Percentiles rank a stretch among this genome's conserved stretches.
Conservation (phyloP, 2,888 invertebrate genomes). For the Zygaena filipendulae region DNA sequence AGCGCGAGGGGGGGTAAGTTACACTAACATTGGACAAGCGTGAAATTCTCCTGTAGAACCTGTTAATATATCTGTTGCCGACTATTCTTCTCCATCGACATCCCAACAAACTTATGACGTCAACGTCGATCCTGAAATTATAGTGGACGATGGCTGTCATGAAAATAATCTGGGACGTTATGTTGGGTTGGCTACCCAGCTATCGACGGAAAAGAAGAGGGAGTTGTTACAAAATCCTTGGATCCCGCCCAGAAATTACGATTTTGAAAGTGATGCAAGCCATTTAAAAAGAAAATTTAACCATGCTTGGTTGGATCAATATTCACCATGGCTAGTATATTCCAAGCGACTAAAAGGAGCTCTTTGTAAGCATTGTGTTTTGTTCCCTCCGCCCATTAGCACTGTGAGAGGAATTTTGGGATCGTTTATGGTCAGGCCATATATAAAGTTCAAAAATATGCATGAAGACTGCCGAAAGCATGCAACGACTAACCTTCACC, state of each 20-base stretch:
- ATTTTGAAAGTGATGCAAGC: constrained; percentile 6
- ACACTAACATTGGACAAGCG: constrained; percentile 8
- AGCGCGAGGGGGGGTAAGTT: too few relatives aligned
- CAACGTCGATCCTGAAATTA: constrained; percentile 8
- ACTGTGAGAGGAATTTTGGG: constrained; percentile 11
- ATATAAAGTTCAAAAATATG: constrained; percentile 18
- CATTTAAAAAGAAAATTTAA: constrained; percentile 13
- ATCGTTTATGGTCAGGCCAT: constrained; percentile 15
- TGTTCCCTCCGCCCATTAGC: constrained; percentile 3
- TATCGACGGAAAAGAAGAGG: constrained; percentile 7
- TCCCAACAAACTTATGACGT: constrained; percentile 5
- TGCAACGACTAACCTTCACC: constrained; percentile 13
- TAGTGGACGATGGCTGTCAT: constrained; percentile 8
- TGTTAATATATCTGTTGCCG: constrained; percentile 7
- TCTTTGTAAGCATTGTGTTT: not conserved
- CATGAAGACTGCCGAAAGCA: constrained; percentile 16
- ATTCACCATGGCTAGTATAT: too few relatives aligned
- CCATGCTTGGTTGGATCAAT: constrained; percentile 11
- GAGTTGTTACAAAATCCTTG: constrained; percentile 7
- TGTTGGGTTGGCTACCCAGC: constrained; percentile 8
- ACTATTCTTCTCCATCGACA: constrained; percentile 8
- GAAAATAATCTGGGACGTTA: constrained; percentile 6
- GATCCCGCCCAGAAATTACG: constrained; percentile 5
- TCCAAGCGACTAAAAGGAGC: constrained; percentile 2
- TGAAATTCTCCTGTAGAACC: constrained; percentile 7